phyloP scores from a whole-genome alignment of 1,140 invertebrate genomes.

The Drosophila persimilis region DNA sequence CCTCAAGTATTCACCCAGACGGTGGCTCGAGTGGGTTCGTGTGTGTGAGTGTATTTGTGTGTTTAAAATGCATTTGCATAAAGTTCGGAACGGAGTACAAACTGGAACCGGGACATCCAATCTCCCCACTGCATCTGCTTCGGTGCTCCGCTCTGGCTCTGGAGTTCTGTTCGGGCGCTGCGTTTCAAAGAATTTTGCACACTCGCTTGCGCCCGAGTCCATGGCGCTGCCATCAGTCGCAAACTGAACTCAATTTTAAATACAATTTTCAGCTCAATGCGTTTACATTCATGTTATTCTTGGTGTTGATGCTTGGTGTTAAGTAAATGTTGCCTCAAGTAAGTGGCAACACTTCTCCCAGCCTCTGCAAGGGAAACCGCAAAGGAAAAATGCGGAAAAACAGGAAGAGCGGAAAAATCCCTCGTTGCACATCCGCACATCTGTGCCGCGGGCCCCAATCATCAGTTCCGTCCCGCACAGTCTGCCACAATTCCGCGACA shows the following conservation, averaged over 20 bases:
- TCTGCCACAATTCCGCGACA: slow-evolving; percentile 63
- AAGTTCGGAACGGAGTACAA: slow-evolving; percentile 46
- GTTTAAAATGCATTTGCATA: slow-evolving; percentile 76
- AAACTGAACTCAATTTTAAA: slow-evolving; percentile 66
- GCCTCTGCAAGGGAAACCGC: slow-evolving; percentile 19
- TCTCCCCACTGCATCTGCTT: slow-evolving; percentile 33
- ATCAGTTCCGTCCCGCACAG: slow-evolving; percentile 45
- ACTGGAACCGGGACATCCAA: slow-evolving; percentile 51
- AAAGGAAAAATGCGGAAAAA: slow-evolving; percentile 3
- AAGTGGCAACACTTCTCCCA: slow-evolving; percentile 63
- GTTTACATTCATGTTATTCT: slow-evolving; percentile 58
- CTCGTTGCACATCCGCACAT: too few species aligned
- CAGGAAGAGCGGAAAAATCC: slow-evolving; percentile 20
- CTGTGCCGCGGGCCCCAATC: slow-evolving; percentile 40
- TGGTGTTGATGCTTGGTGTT: slow-evolving; percentile 62
- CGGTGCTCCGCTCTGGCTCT: slow-evolving; percentile 17
- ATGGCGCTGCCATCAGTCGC: slow-evolving; percentile 1
- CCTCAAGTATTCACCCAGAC: slow-evolving; percentile 13
- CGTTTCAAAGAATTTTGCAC: slow-evolving; percentile 44
- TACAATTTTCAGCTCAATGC: slow-evolving; percentile 72
- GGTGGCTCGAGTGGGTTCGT: slow-evolving; percentile 8
- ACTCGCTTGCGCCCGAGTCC: slow-evolving; percentile 5
- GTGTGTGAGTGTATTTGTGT: slow-evolving; percentile 28
- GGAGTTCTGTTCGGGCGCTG: slow-evolving; percentile 19
- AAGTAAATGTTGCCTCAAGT: slow-evolving; percentile 78